Conservation (phyloP, 2,888 invertebrate species). For the Stegana nigrithorax region DNA sequence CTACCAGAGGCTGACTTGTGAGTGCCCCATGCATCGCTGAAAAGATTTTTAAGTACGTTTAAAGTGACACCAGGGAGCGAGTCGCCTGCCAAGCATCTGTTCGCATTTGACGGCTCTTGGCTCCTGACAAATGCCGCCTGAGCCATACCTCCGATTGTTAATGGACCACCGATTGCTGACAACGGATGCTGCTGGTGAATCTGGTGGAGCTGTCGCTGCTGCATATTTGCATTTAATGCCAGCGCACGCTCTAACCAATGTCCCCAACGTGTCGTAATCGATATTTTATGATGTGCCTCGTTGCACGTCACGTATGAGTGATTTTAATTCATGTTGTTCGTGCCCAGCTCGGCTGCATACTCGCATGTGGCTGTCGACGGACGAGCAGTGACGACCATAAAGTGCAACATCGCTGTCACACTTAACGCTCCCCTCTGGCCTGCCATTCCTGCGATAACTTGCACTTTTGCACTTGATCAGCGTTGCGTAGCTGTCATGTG, state of each 20-base stretch:
- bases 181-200: not conserved
- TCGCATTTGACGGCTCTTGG: slow-evolving; percentile 54
- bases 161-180: not conserved
- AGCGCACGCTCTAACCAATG: slow-evolving; percentile 22
- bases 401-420: slow-evolving; percentile 8
- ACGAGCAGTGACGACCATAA: not conserved
- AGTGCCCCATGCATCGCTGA: not conserved
- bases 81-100: slow-evolving; percentile 20
- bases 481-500: no score
- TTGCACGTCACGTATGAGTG: slow-evolving; percentile 53
- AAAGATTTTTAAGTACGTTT: slow-evolving; percentile 11
- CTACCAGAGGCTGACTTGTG: not conserved
- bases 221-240: slow-evolving; percentile 8
- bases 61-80: slow-evolving; percentile 4
- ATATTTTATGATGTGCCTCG: slow-evolving; percentile 53
- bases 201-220: not conserved
- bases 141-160: slow-evolving; percentile 1
- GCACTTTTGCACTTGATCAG: no score
- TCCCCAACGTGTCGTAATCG: slow-evolving; percentile 43
- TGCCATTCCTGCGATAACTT: no score
- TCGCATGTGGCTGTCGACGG: not conserved
- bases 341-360: not conserved
- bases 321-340: slow-evolving; percentile 36
- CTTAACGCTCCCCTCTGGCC: no score
- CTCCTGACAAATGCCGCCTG: slow-evolving; percentile 11